Evolutionary conservation across 1,140 invertebrate genomes (phyloP), one percentile per base, ranked within the genome.

Genomic region (Phymastichus coffea): DNA sequence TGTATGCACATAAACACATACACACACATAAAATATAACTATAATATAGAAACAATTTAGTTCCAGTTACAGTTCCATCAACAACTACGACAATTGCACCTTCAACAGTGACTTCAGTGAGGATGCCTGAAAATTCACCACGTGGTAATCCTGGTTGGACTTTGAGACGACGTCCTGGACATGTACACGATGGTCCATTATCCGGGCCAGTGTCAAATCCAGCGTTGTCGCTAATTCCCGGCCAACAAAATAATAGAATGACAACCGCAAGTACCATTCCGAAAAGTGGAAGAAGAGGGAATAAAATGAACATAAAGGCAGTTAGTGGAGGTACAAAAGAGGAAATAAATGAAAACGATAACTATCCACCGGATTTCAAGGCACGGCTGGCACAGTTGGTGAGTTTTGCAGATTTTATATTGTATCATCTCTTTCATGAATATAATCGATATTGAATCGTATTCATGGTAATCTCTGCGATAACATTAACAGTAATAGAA

Each of bases 331-430:
- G 48, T 9, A 69, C 67, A 19, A 22, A 30, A 1, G 12, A 40
- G 0, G 38, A 38, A 7, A 1, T 12, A 15, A 63, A 66, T 14
- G 37, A 48, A 23, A 68, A 72, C 1, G 77, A 80, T 37, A 80
- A 79, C 57, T 79, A 80, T 72, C 77, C 77, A 30, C 65, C 72
- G 0, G 71, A 78, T 22, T 79, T 80, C 25, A 77, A 78, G 48
- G 76, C 73, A 12, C 75, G 70, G 55, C 49, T 80, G n/a, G 61
- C 63, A 14, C 69, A 75, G 59, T 61, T 76, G 76, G 78, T 79
- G 48, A 77, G 71, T 73, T 6, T 15, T 40, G 7, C 28, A 33
- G 12, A 7, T 33, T 33, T 33, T 33, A 6, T 6, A 33, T 33
- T 7, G 12, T 33, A n/a, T n/a, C n/a, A 19, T 7, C 12, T 44